phyloP scores from a whole-genome alignment of 1,140 invertebrate species.

The Amphibalanus amphitrite region DNA sequence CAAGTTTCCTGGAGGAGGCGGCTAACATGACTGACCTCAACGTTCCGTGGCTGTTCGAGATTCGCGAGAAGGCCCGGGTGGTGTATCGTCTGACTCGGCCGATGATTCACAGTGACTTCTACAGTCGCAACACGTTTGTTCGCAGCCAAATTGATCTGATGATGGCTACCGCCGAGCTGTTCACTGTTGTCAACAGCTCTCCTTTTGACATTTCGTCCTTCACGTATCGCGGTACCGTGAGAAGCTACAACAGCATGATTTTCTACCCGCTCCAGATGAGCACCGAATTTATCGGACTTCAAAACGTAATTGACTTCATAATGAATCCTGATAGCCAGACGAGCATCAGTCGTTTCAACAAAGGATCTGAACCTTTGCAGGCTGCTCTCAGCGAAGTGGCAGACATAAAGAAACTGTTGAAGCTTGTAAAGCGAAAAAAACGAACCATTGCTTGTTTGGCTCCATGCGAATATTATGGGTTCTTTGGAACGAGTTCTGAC shows the following conservation, averaged over 20 bases:
- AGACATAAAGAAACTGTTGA: constrained; percentile 36
- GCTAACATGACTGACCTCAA: constrained; percentile 6
- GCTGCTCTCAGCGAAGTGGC: constrained; percentile 16
- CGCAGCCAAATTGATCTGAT: constrained; percentile 7
- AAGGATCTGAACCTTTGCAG: neutral
- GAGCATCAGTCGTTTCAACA: neutral
- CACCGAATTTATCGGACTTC: neutral
- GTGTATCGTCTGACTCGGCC: constrained; percentile 35
- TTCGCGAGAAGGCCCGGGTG: constrained; percentile 31
- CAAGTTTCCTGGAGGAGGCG: constrained; percentile 10
- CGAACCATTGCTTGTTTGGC: constrained; percentile 37
- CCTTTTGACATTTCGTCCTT: neutral
- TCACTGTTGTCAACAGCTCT: neutral
- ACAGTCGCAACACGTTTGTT: constrained; percentile 27
- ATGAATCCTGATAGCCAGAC: neutral
- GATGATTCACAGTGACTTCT: constrained; percentile 31
- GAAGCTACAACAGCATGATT: neutral
- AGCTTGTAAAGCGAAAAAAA: constrained; percentile 32
- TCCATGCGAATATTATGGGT: constrained; percentile 28
- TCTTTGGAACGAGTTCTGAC: constrained; percentile 29
- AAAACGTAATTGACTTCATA: neutral
- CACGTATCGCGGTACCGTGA: neutral
- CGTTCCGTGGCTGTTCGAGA: constrained; percentile 4
- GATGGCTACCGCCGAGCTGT: constrained; percentile 4
- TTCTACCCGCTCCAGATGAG: neutral